A percentile compares a stretch with the other conserved stretches of the same genome.
These are phyloP conservation scores for Bryconaethiops microstoma DNA, from an alignment of 2,797 vertebrate genomes.

Conservation along the genomic window DNA sequence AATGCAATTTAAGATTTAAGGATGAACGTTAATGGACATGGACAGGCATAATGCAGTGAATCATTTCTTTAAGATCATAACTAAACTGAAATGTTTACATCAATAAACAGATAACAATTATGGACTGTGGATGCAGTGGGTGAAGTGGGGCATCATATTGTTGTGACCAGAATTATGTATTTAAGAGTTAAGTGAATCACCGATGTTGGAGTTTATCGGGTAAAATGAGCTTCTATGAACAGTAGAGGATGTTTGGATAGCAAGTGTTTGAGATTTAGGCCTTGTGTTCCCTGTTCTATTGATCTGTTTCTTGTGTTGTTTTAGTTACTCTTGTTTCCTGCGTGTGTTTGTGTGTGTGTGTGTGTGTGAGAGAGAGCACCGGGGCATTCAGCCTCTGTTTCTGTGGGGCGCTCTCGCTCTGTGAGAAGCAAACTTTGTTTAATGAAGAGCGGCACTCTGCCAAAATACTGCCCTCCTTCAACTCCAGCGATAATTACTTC, in stretches of 20 bases:
- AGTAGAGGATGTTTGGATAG: background rate
- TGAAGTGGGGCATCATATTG: too few species aligned
- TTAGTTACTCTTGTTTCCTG: constrained; percentile 8
- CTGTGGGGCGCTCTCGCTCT: constrained; percentile 30
- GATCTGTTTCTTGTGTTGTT: background rate
- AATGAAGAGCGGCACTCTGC: constrained; percentile 61
- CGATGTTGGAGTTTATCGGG: background rate
- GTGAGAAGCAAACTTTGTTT: constrained; percentile 70
- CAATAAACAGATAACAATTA: too few species aligned
- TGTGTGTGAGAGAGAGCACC: background rate
- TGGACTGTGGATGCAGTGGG: too few species aligned
- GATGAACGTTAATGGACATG: too few species aligned
- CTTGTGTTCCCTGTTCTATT: background rate
- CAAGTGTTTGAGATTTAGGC: background rate
- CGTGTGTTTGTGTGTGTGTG: background rate
- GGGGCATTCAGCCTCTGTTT: background rate
- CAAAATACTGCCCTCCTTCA: constrained; percentile 39
- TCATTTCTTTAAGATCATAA: too few species aligned
- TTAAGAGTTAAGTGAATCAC: background rate
- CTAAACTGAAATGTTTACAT: too few species aligned
- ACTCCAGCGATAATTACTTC: constrained; percentile 50
- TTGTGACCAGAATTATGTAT: too few species aligned
- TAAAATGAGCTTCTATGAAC: background rate
- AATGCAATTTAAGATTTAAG: too few species aligned
- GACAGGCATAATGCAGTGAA: too few species aligned